Percentiles rank a stretch among this genome's conserved stretches.
phyloP scores from a whole-genome alignment of 2,797 vertebrate genomes.

The Malacoctenus gilli region DNA sequence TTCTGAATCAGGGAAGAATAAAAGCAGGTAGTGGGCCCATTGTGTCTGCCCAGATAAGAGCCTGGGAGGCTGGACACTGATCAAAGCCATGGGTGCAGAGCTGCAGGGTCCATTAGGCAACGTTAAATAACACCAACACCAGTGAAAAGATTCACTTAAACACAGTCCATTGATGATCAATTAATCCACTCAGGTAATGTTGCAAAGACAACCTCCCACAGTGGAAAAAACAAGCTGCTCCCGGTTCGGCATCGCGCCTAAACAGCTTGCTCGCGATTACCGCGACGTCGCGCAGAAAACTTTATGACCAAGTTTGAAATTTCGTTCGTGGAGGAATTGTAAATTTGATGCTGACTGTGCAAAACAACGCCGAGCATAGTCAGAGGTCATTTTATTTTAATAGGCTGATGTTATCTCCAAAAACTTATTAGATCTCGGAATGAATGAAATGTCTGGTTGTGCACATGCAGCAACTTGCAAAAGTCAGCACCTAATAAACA shows the following conservation, averaged over 20 bases:
- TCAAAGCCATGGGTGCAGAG: conserved; percentile 37
- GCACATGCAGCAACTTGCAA: background rate
- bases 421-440: conserved; percentile 1
- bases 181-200: conserved; percentile 11
- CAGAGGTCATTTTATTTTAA: no score
- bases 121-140: conserved; percentile 29
- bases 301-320: no score
- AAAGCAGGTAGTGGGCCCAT: conserved; percentile 37
- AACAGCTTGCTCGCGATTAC: no score
- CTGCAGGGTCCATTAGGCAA: conserved; percentile 35
- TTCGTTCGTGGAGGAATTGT: no score
- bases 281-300: no score
- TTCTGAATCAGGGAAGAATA: conserved; percentile 26
- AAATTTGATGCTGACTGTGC: no score
- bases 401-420: background rate
- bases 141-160: conserved; percentile 8
- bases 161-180: conserved; percentile 1
- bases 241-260: background rate
- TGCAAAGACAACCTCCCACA: background rate
- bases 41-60: conserved; percentile 54
- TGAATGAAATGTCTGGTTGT: no score
- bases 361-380: no score
- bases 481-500: background rate
- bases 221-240: no score
- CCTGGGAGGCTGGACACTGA: conserved; percentile 39